These are phyloP conservation scores for Habroteleia sp. DNA, from an alignment of 2,888 invertebrate genomes.

Conservation along the genomic window DNA sequence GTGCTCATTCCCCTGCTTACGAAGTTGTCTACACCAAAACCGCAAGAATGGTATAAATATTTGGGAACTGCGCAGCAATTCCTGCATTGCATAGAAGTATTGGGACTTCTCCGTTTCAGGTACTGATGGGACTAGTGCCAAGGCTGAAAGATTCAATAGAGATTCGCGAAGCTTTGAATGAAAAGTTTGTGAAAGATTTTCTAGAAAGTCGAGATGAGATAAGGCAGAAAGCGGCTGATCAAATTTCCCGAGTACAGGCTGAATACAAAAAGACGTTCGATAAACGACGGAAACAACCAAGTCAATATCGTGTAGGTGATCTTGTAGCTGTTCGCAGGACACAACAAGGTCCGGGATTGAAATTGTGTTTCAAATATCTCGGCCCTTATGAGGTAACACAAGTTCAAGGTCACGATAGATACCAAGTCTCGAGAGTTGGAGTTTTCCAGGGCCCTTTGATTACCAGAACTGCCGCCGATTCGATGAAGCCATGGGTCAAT, in stretches of 20 bases:
- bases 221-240: not conserved
- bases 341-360: not conserved
- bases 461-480: not conserved
- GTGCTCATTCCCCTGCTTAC: not conserved
- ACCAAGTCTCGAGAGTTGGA: not conserved
- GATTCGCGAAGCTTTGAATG: not conserved
- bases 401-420: not conserved
- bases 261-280: conserved; percentile 11
- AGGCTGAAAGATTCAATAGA: not conserved
- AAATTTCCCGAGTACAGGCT: not conserved
- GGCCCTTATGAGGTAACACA: conserved; percentile 2
- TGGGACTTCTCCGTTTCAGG: too few relatives aligned
- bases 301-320: conserved; percentile 8
- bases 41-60: too few relatives aligned
- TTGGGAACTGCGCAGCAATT: too few relatives aligned
- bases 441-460: not conserved
- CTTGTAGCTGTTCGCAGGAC: conserved; percentile 18
- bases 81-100: too few relatives aligned
- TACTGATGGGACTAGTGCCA: not conserved
- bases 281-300: conserved; percentile 5
- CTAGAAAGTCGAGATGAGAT: not conserved
- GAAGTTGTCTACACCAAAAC: too few relatives aligned
- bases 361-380: not conserved
- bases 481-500: conserved; percentile 5
- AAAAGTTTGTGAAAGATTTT: not conserved